Evolutionary conservation across 2,888 invertebrate species (phyloP), one percentile per base, ranked within the genome.

Genomic region (Campoplex capitator): DNA sequence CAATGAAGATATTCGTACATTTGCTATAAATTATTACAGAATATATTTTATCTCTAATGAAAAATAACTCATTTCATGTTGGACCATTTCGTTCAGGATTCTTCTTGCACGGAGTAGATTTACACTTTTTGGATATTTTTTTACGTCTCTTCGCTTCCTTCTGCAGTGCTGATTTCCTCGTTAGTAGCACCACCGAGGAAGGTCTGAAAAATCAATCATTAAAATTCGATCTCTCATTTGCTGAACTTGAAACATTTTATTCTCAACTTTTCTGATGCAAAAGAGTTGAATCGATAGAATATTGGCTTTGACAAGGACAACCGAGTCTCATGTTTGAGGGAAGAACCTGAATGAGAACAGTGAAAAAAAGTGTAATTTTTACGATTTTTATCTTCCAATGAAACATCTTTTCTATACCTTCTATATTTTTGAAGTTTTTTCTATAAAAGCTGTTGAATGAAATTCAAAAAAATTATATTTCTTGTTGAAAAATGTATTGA

Each of bases 1-100:
- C 75, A 87, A 87, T 87, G 84, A 87, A 87, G 84, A 87, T 87
- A 87, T 87, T 82, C 78, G 78, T 82, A 84, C 81, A 84, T 87
- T 87, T 81, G 84, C 82, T 82, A 84, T 38, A 84, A 87, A 70
- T 83, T 75, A 54, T 42, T 1, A 42, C 38, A 6, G 38, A 6
- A 32, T 54, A 76, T 32, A 23, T 78, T 23, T 71, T 58, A 42
- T 65, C 23, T 82, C 42, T 65, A 62, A n/a, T 32, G 11, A 9
- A 7, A n/a, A 54, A 70, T 32, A 51, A 67, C 56, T 28, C 23
- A 16, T 67, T 32, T 87, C 74, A 83, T 38, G 79, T 87, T 71
- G 67, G 56, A n/a, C 32, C 84, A 56, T 38, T 67, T 18, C 71
- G 65, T 54, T 83, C n/a, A 13, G 32, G 28, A 38, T n/a, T 77